Base-by-base conservation (phyloP, 2,113 vertebrate species). In the Pseudolaguvia tuberculata region DNA sequence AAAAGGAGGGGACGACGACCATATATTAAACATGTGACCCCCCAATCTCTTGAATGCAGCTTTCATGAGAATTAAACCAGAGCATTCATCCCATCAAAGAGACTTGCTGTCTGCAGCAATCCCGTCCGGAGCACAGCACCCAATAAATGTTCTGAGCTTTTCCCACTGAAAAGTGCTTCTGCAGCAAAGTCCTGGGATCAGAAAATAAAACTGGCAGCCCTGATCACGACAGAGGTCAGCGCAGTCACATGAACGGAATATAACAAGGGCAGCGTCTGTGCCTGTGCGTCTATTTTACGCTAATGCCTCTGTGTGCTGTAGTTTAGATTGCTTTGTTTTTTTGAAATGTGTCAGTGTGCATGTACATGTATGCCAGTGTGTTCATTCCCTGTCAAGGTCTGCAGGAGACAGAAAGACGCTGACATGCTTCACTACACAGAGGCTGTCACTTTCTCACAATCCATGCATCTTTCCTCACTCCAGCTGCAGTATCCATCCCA, bases 21-120 rank as follows among this genome's bases (percentile, higher is more conserved):
- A 80, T 70, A 78, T 82, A 86, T 84, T 75, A 84, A 87, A 82
- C 80, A 67, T 83, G 83, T 82, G 81, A 82, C 79, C 84, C 82
- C 74, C 84, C 31, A 35, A 72, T 84, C 70, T 82, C 82, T 79
- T 81, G 74, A 86, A 66, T 75, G 1, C 81, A 80, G 75, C 29
- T 58, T 72, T 69, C 73, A 73, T 67, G 50, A 80, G 68, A 66
- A 65, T 51, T 80, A 75, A 51, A 83, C 73, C 83, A 84, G 51
- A 76, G 78, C 78, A 77, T 78, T 79, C 57, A 65, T 58, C 71
- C 78, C 81, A 84, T 88, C 83, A 88, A 85, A 88, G 85, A 79
- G 71, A 76, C 55, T 42, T 62, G 76, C 78, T 77, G 80, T 84
- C 82, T 82, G 70, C 78, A 83, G 84, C 67, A 77, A 66, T 78